Evolutionary conservation across 2,797 vertebrate genomes (phyloP).

Genomic region (Otolemur crassicaudatus): DNA sequence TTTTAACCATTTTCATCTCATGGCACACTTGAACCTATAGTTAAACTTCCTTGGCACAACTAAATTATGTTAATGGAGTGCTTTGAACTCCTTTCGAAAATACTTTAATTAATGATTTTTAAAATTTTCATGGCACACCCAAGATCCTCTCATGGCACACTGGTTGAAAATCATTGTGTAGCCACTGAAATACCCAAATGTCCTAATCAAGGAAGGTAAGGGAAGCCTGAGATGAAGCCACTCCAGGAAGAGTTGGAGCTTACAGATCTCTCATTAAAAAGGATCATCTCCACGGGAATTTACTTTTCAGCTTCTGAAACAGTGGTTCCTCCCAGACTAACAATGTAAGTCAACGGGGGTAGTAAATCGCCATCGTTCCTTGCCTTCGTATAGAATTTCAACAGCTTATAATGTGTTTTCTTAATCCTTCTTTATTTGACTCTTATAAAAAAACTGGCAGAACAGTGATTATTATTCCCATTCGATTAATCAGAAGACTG

Average conservation of each 20-base stretch:
- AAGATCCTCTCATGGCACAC: no score
- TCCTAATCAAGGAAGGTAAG: not conserved
- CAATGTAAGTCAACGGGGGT: not conserved
- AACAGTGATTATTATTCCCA: conserved; percentile 38
- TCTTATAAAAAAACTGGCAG: conserved; percentile 14
- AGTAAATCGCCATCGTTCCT: not conserved
- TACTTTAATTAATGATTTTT: no score
- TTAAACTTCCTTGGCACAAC: no score
- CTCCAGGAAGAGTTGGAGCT: not conserved
- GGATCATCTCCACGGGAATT: not conserved
- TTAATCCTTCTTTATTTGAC: conserved; percentile 42
- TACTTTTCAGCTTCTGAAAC: conserved; percentile 38
- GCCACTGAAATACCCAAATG: not conserved
- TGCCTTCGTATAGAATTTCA: not conserved
- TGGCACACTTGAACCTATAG: no score
- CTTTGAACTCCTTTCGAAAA: no score
- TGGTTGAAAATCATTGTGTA: no score
- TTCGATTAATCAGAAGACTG: conserved; percentile 57
- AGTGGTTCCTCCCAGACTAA: not conserved
- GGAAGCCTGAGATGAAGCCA: not conserved
- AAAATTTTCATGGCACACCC: no score
- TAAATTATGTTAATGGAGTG: no score
- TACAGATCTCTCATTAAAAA: not conserved
- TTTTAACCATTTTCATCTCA: no score
- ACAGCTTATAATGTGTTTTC: conserved; percentile 5